phyloP scores from a whole-genome alignment of 2,888 invertebrate genomes.

The Hesperia comma region DNA sequence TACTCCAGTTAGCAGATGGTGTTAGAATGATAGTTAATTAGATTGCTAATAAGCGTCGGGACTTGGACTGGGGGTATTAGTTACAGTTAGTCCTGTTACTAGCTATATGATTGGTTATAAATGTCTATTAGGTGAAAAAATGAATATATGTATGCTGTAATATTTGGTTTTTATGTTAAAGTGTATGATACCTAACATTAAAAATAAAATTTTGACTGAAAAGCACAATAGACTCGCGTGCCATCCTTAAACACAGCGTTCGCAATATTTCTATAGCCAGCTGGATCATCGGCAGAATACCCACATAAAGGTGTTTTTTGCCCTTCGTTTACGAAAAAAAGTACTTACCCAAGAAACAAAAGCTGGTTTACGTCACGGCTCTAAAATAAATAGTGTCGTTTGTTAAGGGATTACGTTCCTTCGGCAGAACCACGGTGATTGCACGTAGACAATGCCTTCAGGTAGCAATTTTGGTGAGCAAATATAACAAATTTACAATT shows the following conservation, averaged over 20 bases:
- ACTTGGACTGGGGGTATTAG: too few relatives aligned
- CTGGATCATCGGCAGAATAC: conserved; percentile 24
- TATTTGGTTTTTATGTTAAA: too few relatives aligned
- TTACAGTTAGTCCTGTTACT: too few relatives aligned
- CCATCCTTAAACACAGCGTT: conserved; percentile 23
- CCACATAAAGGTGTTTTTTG: conserved; percentile 22
- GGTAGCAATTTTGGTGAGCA: conserved; percentile 66
- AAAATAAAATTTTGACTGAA: too few relatives aligned
- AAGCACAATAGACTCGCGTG: conserved; percentile 16
- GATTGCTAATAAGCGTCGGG: too few relatives aligned
- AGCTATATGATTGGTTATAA: too few relatives aligned
- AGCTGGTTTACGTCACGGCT: conserved; percentile 69
- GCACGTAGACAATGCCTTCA: conserved; percentile 72
- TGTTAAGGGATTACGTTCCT: conserved; percentile 72
- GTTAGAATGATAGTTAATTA: too few relatives aligned
- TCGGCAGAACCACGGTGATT: conserved; percentile 64
- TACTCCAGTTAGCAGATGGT: too few relatives aligned
- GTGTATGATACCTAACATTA: too few relatives aligned
- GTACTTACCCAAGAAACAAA: conserved; percentile 58
- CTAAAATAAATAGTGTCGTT: conserved; percentile 73
- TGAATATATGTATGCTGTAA: too few relatives aligned
- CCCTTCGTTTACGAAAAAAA: conserved; percentile 16
- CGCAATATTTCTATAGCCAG: conserved; percentile 19
- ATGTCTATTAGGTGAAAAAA: too few relatives aligned
- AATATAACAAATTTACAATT: conserved; percentile 50